phyloP scores from a whole-genome alignment of 2,797 vertebrate genomes.

The Aselliscus stoliczkanus region DNA sequence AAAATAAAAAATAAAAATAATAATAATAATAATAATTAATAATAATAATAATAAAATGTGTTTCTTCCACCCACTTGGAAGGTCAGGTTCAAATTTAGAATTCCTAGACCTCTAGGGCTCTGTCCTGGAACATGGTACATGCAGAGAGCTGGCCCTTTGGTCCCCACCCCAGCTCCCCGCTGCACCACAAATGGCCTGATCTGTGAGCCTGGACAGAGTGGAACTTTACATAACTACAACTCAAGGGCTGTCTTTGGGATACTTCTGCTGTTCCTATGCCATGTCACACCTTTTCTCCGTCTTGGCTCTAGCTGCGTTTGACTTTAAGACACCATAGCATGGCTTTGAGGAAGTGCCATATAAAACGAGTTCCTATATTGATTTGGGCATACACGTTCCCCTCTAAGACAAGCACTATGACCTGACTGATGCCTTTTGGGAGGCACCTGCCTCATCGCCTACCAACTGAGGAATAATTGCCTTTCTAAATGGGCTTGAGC shows the following conservation, averaged over 20 bases:
- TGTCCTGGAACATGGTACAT: accelerated
- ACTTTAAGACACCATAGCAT: not conserved
- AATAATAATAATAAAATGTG: not conserved
- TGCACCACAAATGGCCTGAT: not conserved
- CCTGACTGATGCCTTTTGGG: not conserved
- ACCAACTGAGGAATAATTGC: not conserved
- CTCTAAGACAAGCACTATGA: not conserved
- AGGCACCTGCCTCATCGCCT: not conserved
- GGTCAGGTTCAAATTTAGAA: not conserved
- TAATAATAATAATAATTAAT: too few relatives aligned
- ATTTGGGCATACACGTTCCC: not conserved
- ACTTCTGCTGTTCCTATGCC: not conserved
- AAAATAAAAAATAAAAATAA: too few relatives aligned
- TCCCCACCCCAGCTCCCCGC: not conserved
- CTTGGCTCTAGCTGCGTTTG: not conserved
- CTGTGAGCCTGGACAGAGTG: not conserved
- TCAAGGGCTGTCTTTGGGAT: not conserved
- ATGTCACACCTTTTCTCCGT: not conserved
- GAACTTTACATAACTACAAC: not conserved
- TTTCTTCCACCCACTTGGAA: not conserved
- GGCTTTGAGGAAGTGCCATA: not conserved
- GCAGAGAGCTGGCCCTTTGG: too few relatives aligned
- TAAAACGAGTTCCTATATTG: not conserved
- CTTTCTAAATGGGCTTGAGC: not conserved
- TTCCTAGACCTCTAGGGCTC: not conserved